Conservation (phyloP, 2,888 invertebrate genomes). For the Drosophila percnosoma region DNA sequence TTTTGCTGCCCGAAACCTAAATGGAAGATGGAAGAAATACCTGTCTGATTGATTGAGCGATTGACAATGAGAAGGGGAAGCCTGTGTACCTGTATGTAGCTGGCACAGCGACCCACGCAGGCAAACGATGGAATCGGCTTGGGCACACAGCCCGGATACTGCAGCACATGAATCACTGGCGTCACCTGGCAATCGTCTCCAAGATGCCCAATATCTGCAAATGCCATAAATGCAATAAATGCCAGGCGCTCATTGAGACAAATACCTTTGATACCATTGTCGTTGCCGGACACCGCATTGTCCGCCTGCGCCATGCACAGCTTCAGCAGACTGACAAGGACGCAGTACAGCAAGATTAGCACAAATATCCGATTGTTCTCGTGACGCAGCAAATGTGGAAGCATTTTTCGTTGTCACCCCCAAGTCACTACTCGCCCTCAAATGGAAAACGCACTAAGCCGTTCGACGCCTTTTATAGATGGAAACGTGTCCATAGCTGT, state of each 20-base stretch:
- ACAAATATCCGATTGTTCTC: constrained; percentile 63
- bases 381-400: constrained; percentile 57
- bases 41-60: neutral
- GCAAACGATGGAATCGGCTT: constrained; percentile 97
- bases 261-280: constrained; percentile 65
- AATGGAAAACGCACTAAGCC: constrained; percentile 51
- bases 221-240: neutral
- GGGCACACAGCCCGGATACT: constrained; percentile 95
- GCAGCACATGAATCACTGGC: constrained; percentile 95
- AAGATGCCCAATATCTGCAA: constrained; percentile 81
- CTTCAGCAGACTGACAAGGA: constrained; percentile 61
- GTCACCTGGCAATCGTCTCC: constrained; percentile 95
- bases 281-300: constrained; percentile 54
- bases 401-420: constrained; percentile 53
- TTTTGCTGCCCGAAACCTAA: constrained; percentile 96
- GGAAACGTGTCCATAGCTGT: constrained; percentile 37
- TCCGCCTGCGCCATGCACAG: constrained; percentile 66
- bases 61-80: neutral
- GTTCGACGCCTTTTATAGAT: constrained; percentile 56
- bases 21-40: neutral
- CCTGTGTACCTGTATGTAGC: constrained; percentile 92
- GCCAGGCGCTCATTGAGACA: neutral
- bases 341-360: constrained; percentile 65
- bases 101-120: constrained; percentile 95
- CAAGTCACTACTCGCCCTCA: constrained; percentile 25